Evolutionary conservation across 2,113 vertebrate species (phyloP).

Genomic region (Coreoperca whiteheadi): DNA sequence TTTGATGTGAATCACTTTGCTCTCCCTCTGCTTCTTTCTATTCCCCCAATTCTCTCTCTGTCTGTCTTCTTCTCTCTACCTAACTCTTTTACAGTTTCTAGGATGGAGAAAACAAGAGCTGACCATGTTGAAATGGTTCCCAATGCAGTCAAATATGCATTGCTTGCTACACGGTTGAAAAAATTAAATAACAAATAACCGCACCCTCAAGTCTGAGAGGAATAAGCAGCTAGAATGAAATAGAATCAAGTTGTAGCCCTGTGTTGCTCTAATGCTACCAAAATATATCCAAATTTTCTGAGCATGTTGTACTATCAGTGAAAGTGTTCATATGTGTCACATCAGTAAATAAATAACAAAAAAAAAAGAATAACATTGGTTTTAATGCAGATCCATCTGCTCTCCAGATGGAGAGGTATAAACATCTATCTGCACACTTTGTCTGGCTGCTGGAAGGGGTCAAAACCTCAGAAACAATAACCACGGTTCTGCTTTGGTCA

Average conservation of each 20-base stretch:
- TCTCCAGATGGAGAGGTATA: constrained; percentile 79
- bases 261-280: not conserved
- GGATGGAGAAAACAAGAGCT: constrained; percentile 67
- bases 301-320: constrained; percentile 1
- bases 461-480: constrained; percentile 96
- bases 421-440: constrained; percentile 68
- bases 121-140: constrained; percentile 65
- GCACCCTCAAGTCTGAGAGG: not conserved
- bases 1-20: constrained; percentile 81
- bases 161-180: constrained; percentile 40
- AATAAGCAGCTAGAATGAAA: constrained; percentile 65
- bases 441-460: constrained; percentile 89
- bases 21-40: constrained; percentile 44
- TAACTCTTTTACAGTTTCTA: constrained; percentile 35
- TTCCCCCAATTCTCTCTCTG: constrained; percentile 13
- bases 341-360: constrained; percentile 53
- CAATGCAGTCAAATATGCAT: constrained; percentile 42
- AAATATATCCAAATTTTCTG: constrained; percentile 9
- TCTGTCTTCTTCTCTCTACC: constrained; percentile 23
- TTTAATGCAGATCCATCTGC: constrained; percentile 77
- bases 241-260: constrained; percentile 87
- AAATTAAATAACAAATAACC: constrained; percentile 36
- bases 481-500: constrained; percentile 97
- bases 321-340: constrained; percentile 58
- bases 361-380: constrained; percentile 53